Evolutionary conservation across 2,113 vertebrate species (phyloP), one percentile per base, ranked within the genome.

Genomic region (Patagioenas fasciata): DNA sequence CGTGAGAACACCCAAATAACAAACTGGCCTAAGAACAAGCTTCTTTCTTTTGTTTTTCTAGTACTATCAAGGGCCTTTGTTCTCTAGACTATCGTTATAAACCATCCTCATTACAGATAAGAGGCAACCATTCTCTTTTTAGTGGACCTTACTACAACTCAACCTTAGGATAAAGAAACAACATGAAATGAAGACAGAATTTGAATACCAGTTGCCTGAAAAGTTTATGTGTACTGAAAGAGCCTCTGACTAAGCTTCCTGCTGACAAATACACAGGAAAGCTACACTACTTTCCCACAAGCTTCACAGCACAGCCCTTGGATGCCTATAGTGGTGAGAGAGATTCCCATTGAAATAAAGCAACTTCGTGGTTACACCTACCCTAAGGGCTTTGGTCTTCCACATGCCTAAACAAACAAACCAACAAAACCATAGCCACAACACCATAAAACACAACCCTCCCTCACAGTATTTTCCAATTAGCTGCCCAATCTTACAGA

Each of bases 321-420:
- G 12, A 36, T 31, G 21, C 5, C 53, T 34, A 51, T 0, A 34
- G 32, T 1, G 12, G 34, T 80, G 25, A 38, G 3, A 29, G 38
- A 71, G 36, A 86, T 57, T 51, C 23, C 48, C 57, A 70, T 0
- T 24, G 17, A 2, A 40, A 94, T 60, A 82, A 67, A 90, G 16
- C 2, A 75, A 14, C 16, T 29, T 75, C 57, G 47, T 15, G 4
- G 31, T 60, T 50, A 64, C 72, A 64, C 34, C 51, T 67, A 32
- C 38, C 40, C 56, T 25, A 36, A 51, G 14, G 36, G 24, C 56
- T 89, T 1, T 28, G 11, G 18, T 15, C 28, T 72, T 26, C 34
- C 53, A 54, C 18, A 28, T 3, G 4, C 14, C 9, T n/a, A 7
- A 42, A 32, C 10, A 69, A 10, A 69, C 50, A 18, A 47, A 47